These are phyloP conservation scores for Nesidiocoris tenuis DNA, from an alignment of 2,888 invertebrate genomes.

Conservation along the genomic window DNA sequence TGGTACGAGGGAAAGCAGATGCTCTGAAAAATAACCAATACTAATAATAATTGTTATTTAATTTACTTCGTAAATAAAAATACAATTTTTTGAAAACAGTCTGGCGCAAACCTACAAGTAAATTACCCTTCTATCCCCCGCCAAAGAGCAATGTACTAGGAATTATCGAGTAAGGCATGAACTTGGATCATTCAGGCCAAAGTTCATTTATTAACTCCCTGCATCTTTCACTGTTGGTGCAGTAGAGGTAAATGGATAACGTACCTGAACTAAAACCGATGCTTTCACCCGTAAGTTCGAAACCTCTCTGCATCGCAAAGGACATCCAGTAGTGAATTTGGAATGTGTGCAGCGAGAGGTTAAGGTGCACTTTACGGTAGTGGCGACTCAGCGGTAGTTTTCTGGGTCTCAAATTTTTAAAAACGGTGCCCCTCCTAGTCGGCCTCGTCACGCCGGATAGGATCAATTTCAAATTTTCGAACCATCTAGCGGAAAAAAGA, in stretches of 20 bases:
- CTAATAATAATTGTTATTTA: no score
- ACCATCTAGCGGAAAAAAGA: conserved; percentile 64
- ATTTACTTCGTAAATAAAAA: no score
- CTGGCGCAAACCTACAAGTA: no score
- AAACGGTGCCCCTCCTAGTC: conserved; percentile 85
- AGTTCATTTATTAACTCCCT: no score
- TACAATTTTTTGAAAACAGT: no score
- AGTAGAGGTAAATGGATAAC: no score
- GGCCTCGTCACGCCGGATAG: conserved; percentile 89
- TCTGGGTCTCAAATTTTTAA: conserved; percentile 77
- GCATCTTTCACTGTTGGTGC: no score
- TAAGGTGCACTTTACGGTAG: conserved; percentile 80
- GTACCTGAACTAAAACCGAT: conserved; percentile 74
- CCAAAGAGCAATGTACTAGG: no score
- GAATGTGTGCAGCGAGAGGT: conserved; percentile 77
- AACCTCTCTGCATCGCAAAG: conserved; percentile 89
- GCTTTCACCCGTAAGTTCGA: conserved; percentile 78
- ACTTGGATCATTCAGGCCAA: no score
- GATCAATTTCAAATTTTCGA: conserved; percentile 90
- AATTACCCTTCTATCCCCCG: no score
- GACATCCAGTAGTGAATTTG: conserved; percentile 96
- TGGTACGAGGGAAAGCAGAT: conserved; percentile 57
- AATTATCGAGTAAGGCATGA: no score
- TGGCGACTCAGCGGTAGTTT: conserved; percentile 92
- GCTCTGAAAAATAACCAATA: conserved; percentile 61